phyloP scores from a whole-genome alignment of 2,888 invertebrate species.

The Tridacna gigas region DNA sequence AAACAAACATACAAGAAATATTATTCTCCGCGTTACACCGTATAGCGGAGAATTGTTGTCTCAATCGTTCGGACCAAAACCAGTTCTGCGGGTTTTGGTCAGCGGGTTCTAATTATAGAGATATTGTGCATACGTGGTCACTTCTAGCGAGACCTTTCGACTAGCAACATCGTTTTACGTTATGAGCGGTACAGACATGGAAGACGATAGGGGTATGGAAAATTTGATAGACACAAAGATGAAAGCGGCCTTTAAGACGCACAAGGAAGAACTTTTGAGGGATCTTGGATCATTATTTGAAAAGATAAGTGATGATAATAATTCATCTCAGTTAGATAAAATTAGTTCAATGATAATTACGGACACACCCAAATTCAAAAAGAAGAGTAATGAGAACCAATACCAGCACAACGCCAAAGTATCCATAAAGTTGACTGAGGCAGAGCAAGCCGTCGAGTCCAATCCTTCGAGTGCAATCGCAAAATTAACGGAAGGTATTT shows the following conservation, averaged over 20 bases:
- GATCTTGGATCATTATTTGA: not conserved
- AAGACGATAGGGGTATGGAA: not conserved
- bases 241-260: not conserved
- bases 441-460: no score
- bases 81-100: not conserved
- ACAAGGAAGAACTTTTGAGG: not conserved
- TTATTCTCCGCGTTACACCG: constrained; percentile 2
- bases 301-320: not conserved
- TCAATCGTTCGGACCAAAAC: not conserved
- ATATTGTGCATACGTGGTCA: no score
- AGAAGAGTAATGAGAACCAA: constrained; percentile 10
- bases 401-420: constrained; percentile 4
- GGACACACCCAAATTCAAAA: not conserved
- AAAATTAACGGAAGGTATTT: no score
- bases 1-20: no score
- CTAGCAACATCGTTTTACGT: no score
- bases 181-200: not conserved
- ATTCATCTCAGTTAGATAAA: constrained; percentile 1
- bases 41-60: constrained; percentile 9
- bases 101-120: not conserved
- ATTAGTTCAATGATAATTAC: not conserved
- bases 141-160: no score
- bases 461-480: no score
- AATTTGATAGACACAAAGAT: not conserved
- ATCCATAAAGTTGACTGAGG: no score